These are phyloP conservation scores for Papilio elwesi DNA, from an alignment of 2,888 invertebrate genomes.

Conservation along the genomic window DNA sequence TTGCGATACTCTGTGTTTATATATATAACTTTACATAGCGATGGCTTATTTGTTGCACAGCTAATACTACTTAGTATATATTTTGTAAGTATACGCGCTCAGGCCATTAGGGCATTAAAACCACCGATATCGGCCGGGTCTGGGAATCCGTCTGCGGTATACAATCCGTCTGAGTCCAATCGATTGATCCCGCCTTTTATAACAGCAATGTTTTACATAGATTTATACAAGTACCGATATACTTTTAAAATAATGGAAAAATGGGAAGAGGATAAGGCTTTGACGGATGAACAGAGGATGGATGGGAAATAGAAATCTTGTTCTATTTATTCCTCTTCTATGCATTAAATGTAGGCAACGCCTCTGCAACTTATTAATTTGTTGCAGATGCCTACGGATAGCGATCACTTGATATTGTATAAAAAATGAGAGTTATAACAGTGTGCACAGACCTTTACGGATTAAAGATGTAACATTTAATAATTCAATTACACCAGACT, in stretches of 20 bases:
- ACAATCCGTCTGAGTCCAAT: constrained; percentile 3
- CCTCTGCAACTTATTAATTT: no score
- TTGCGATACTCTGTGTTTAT: no score
- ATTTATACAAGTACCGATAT: background rate
- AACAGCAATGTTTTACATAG: background rate
- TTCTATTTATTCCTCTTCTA: no score
- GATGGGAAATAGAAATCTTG: no score
- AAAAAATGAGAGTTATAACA: background rate
- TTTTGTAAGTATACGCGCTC: background rate
- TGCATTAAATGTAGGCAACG: no score
- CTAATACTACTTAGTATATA: constrained; percentile 2
- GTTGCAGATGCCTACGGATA: no score
- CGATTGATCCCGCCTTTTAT: constrained; percentile 16
- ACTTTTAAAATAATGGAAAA: no score
- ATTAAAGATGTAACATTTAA: constrained; percentile 13
- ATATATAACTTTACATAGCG: no score
- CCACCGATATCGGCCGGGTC: constrained; percentile 9
- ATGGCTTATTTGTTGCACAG: background rate
- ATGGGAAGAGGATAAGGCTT: no score
- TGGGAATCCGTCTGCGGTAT: constrained; percentile 16
- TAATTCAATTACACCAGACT: constrained; percentile 33
- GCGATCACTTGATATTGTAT: no score
- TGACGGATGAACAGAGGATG: no score
- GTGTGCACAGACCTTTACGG: background rate
- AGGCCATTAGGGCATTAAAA: constrained; percentile 16